Conservation (phyloP, 2,113 vertebrate species). For the Acanthochromis polyacanthus region DNA sequence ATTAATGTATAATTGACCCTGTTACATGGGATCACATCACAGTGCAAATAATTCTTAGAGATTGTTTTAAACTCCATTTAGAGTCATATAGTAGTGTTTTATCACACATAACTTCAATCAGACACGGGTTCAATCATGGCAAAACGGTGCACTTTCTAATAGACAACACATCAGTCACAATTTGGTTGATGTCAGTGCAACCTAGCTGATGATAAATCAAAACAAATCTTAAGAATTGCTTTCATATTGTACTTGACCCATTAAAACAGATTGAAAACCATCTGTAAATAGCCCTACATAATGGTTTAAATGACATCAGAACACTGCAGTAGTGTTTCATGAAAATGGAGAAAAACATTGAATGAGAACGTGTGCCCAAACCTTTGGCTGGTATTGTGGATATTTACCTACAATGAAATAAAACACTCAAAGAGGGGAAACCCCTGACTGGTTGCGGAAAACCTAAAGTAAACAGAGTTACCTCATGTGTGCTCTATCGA, state of each 20-base stretch:
- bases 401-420: too few relatives aligned
- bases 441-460: neutral
- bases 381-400: too few relatives aligned
- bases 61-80: slow-evolving; percentile 19
- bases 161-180: neutral
- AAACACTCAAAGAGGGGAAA: neutral
- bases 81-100: neutral
- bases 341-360: too few relatives aligned
- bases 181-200: slow-evolving; percentile 9
- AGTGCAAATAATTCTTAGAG: slow-evolving; percentile 54
- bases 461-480: neutral
- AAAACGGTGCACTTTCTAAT: slow-evolving; percentile 14
- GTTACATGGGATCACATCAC: too few relatives aligned
- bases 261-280: slow-evolving; percentile 29
- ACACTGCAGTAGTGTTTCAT: slow-evolving; percentile 46
- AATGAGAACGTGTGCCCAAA: too few relatives aligned
- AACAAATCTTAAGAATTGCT: slow-evolving; percentile 53
- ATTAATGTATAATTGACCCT: too few relatives aligned
- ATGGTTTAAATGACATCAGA: slow-evolving; percentile 50
- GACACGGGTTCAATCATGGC: neutral
- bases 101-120: neutral
- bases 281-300: neutral
- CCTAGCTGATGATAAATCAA: neutral
- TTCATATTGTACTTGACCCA: slow-evolving; percentile 44
- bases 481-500: neutral